Evolutionary conservation across 2,113 vertebrate genomes (phyloP).

Genomic region (Ophthalmolycus amberensis): DNA sequence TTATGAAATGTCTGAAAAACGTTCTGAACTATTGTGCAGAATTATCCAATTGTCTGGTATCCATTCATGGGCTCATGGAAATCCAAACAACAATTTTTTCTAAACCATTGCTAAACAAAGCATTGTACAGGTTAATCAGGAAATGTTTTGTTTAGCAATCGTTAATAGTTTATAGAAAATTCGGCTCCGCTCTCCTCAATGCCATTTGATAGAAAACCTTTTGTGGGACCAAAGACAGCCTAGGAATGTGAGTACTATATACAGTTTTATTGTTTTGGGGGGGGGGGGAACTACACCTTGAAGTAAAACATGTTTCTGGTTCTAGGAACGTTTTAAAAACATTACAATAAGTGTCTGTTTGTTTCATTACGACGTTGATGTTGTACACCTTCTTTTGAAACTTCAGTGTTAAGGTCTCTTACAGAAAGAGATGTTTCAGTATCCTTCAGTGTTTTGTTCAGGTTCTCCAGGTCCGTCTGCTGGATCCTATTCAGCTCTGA

Average conservation of each 20-base stretch:
- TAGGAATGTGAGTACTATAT: background rate
- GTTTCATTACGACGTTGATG: background rate
- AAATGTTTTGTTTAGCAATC: background rate
- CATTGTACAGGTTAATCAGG: background rate
- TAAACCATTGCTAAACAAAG: background rate
- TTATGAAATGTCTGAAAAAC: background rate
- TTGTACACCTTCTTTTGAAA: background rate
- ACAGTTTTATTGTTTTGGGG: background rate
- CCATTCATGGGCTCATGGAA: background rate
- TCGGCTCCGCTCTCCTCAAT: background rate
- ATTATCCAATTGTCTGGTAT: background rate
- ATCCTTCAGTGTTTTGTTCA: slow-evolving; percentile 85
- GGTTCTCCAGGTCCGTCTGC: slow-evolving; percentile 83
- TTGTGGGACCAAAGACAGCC: too few species aligned
- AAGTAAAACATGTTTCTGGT: background rate
- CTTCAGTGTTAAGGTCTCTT: slow-evolving; percentile 21
- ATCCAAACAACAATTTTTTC: background rate
- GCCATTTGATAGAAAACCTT: background rate
- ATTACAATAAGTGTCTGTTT: background rate
- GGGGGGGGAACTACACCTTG: background rate
- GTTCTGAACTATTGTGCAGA: background rate
- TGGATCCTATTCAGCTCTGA: slow-evolving; percentile 88
- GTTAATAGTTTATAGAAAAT: background rate
- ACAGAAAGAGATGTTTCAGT: slow-evolving; percentile 88
- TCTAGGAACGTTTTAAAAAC: background rate